Conservation (phyloP, 2,888 invertebrate genomes). For the Cantharis lateralis region DNA sequence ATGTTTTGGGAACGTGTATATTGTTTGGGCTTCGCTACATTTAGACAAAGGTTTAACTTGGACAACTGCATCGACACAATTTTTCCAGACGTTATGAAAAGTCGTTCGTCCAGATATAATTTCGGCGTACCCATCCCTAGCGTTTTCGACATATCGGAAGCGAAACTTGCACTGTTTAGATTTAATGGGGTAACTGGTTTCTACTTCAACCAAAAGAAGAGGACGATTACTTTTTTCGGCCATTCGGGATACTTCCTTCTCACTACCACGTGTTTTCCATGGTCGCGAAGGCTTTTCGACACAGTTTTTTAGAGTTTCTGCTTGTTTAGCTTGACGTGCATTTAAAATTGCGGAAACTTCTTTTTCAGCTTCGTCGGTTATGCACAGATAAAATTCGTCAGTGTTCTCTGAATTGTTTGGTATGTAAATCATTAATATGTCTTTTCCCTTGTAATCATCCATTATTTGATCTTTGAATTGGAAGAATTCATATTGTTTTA, state of each 20-base stretch:
- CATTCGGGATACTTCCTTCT: neutral
- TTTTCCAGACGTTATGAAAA: neutral
- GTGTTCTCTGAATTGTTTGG: neutral
- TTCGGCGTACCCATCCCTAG: neutral
- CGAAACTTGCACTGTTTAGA: neutral
- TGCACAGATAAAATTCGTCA: neutral
- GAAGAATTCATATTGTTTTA: neutral
- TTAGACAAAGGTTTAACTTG: slow-evolving; percentile 32
- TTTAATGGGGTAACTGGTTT: neutral
- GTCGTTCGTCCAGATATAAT: neutral
- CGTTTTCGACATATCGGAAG: neutral
- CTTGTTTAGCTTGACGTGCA: neutral
- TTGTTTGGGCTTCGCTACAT: slow-evolving; percentile 66
- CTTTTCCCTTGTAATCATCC: neutral
- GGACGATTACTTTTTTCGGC: neutral
- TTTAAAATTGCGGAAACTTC: neutral
- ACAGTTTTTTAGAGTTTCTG: neutral
- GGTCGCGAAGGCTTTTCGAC: neutral
- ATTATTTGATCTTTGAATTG: neutral
- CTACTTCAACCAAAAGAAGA: neutral
- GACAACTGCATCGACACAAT: neutral
- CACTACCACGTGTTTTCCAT: neutral
- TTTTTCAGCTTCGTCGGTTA: neutral
- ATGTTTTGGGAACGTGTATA: slow-evolving; percentile 69
- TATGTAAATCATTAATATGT: neutral